Percentiles rank a stretch among this genome's conserved stretches.
Conservation (phyloP, 1,140 invertebrate genomes). For the Drosophila bifasciata region DNA sequence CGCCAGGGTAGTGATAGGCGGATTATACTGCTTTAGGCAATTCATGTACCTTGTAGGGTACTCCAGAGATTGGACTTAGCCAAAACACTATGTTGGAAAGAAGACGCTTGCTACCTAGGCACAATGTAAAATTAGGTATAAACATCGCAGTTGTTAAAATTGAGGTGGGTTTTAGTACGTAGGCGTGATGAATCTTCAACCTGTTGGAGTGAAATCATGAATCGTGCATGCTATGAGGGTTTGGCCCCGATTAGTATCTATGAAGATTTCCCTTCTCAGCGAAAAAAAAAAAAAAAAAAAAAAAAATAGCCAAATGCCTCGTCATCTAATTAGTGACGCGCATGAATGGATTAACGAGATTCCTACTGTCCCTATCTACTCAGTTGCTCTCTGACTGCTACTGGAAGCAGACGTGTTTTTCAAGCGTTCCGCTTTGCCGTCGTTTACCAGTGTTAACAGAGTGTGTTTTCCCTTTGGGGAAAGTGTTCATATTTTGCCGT, state of each 20-base stretch:
- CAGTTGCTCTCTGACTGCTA: too few relatives aligned
- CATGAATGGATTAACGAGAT: constrained; percentile 26
- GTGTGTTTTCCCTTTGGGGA: too few relatives aligned
- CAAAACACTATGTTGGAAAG: not conserved
- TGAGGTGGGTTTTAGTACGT: constrained; percentile 1
- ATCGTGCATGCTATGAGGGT: not conserved
- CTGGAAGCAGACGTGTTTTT: too few relatives aligned
- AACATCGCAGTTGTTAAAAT: not conserved
- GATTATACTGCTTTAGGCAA: not conserved
- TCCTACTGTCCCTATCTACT: constrained; percentile 17
- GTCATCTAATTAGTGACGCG: constrained; percentile 20
- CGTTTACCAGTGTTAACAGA: too few relatives aligned
- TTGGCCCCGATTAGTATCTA: not conserved
- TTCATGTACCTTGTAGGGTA: not conserved
- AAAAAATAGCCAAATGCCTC: not conserved
- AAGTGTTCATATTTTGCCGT: too few relatives aligned
- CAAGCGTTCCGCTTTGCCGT: too few relatives aligned
- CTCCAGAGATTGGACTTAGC: not conserved
- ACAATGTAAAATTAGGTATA: not conserved
- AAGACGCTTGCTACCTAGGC: not conserved
- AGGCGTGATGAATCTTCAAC: not conserved
- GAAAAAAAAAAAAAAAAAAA: constrained; percentile 8
- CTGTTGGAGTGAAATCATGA: not conserved
- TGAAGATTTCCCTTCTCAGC: not conserved
- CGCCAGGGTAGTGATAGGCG: not conserved